Base-by-base conservation (phyloP, 2,797 vertebrate species). In the Acanthornis magna region DNA sequence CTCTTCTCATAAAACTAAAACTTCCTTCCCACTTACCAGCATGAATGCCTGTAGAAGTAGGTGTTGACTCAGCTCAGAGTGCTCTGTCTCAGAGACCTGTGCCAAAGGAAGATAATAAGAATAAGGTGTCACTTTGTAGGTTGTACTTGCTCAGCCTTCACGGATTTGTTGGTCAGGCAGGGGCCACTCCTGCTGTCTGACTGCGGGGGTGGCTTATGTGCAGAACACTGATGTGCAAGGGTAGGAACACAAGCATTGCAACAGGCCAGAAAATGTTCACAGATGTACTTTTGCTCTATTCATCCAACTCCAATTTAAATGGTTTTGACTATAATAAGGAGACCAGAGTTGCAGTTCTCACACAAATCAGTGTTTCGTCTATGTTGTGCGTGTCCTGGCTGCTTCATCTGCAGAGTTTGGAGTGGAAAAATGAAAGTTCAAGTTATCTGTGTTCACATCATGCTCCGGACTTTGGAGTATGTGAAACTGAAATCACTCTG, bases 291-390 rank as follows among this genome's bases (percentile, higher is more conserved):
- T 72, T 77, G 34, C 50, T 85, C 6, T 4, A 51, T 86, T 75
- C 38, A 79, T 89, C 83, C 89, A 94, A 84, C 40, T 94, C 54
- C 27, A 85, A 68, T 82, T 84, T 88, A 89, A 92, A 94, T 87
- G 67, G 63, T 96, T 97, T 95, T 95, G 92, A 88, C 91, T 96
- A 17, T 58, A 71, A 45, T 74, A 88, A 68, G 54, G 71, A 65
- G 75, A 87, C 10, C 34, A 71, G 80, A 26, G 36, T 62, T 94
- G 71, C 58, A 90, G 63, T 45, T 90, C 36, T 95, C 63, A 32
- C 67, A 91, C n/a, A 86, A 63, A 76, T 75, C 74, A 48, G 26
- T 88, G 68, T 95, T 96, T 91, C 0, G 74, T 88, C 91, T 88
- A 45, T 25, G 45, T 73, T 91, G 23, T 91, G 68, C 21, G 8